phyloP scores from a whole-genome alignment of 2,888 invertebrate genomes.

The Xestoiulus laeticollis region DNA sequence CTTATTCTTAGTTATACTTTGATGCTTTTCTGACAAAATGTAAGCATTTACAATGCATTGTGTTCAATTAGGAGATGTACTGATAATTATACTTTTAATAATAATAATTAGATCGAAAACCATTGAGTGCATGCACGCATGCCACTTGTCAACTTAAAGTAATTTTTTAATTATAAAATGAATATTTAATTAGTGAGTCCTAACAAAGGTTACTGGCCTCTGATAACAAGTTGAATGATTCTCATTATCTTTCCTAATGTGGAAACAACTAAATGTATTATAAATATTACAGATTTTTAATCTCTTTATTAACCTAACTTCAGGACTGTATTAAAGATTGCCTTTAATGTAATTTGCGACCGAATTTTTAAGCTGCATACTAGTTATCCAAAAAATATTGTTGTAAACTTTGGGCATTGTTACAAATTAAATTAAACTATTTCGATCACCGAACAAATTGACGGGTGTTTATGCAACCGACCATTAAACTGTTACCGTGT shows the following conservation, averaged over 20 bases:
- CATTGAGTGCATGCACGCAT: constrained; percentile 16
- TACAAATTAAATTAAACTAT: too few relatives aligned
- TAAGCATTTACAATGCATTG: not conserved
- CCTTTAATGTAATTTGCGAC: too few relatives aligned
- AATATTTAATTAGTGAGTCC: not conserved
- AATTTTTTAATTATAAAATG: not conserved
- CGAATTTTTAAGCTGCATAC: too few relatives aligned
- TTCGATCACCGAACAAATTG: too few relatives aligned
- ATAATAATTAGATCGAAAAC: not conserved
- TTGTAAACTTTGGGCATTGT: too few relatives aligned
- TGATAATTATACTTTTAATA: not conserved
- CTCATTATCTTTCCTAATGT: not conserved
- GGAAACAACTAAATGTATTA: too few relatives aligned
- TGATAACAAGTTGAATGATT: constrained; percentile 34
- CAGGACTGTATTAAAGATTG: too few relatives aligned
- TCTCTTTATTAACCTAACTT: too few relatives aligned
- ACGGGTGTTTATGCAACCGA: too few relatives aligned
- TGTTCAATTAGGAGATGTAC: not conserved
- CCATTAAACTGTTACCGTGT: too few relatives aligned
- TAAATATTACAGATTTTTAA: too few relatives aligned
- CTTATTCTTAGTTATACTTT: not conserved
- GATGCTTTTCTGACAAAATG: constrained; percentile 21
- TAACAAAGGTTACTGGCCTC: constrained; percentile 29
- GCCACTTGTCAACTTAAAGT: not conserved
- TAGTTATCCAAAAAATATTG: too few relatives aligned